phyloP scores from a whole-genome alignment of 2,888 invertebrate genomes.

The Steinernema hermaphroditum region DNA sequence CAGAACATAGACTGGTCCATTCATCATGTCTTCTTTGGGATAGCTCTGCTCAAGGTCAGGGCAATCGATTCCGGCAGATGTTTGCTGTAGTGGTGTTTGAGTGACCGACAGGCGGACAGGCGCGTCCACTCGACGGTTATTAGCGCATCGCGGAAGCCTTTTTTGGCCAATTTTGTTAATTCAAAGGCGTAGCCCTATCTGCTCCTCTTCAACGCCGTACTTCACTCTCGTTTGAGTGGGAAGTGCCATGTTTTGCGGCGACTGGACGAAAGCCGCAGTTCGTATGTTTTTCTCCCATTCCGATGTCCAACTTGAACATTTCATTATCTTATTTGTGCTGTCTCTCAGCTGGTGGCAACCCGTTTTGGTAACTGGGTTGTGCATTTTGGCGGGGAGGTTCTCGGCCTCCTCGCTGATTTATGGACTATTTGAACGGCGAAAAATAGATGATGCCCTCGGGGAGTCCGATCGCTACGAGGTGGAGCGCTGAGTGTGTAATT shows the following conservation, averaged over 20 bases:
- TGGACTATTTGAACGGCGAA: neutral
- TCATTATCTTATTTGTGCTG: neutral
- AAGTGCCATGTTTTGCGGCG: neutral
- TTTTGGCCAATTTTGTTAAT: slow-evolving; percentile 3
- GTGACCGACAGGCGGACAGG: slow-evolving; percentile 8
- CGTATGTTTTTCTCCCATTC: neutral
- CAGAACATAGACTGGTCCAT: neutral
- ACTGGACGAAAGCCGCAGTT: slow-evolving; percentile 14
- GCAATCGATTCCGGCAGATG: slow-evolving; percentile 25
- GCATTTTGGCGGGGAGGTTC: neutral
- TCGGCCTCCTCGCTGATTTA: slow-evolving; percentile 2
- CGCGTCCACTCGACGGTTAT: slow-evolving; percentile 9
- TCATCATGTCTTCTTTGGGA: neutral
- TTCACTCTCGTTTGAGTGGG: neutral
- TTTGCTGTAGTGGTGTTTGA: slow-evolving; percentile 7
- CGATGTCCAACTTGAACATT: neutral
- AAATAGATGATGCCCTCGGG: slow-evolving; percentile 18
- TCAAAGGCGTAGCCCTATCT: neutral
- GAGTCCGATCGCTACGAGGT: slow-evolving; percentile 5
- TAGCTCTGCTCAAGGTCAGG: slow-evolving; percentile 7
- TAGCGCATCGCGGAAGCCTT: neutral
- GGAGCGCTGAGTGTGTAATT: slow-evolving; percentile 13
- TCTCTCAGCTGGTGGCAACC: slow-evolving; percentile 7
- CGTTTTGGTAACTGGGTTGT: slow-evolving; percentile 4
- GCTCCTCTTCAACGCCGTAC: neutral